Evolutionary conservation across 2,113 vertebrate genomes (phyloP), one percentile per base, ranked within the genome.

Genomic region (Bambusicola thoracicus): DNA sequence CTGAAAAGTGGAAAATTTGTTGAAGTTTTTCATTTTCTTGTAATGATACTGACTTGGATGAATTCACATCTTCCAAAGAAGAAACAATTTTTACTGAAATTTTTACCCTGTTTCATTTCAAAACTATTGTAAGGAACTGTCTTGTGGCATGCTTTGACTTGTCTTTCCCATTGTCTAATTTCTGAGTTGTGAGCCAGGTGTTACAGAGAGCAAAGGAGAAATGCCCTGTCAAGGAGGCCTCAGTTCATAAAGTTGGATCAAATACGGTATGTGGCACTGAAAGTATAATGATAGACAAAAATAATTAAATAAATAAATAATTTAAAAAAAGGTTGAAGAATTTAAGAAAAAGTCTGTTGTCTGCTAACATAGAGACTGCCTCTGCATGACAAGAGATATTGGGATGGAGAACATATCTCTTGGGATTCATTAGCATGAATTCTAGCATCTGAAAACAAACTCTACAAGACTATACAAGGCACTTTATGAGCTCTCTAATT

Each of bases 191-290:
- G 2, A 72, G 16, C 2, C 16, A 18, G 3, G 2, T 75, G 8
- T 59, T 67, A 34, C 58, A 56, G 58, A 43, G 13, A 43, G 19
- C 36, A 61, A 46, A 58, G 18, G 8, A 59, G 8, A 13, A 36
- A 7, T 7, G 30, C 2, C 78, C 15, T 49, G 0, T 0, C 36
- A 6, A 4, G 10, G 5, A 65, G 11, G 5, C 0, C 8, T 65
- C 16, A 19, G 6, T 15, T 24, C 46, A 10, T 1, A 27, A 1
- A 11, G 10, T 2, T n/a, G 10, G 8, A 19, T 61, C 10, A 32
- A 79, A 6, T 3, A 8, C 34, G 17, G 30, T 76, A 17, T 68
- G 17, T 29, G 92, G 15, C 3, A 19, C 8, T 24, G 10, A 9
- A 87, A 72, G 32, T 15, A 11, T 17, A 38, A 5, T 22, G 29